Conservation (phyloP, 1,140 invertebrate genomes). For the Vollenhovia emeryi region DNA sequence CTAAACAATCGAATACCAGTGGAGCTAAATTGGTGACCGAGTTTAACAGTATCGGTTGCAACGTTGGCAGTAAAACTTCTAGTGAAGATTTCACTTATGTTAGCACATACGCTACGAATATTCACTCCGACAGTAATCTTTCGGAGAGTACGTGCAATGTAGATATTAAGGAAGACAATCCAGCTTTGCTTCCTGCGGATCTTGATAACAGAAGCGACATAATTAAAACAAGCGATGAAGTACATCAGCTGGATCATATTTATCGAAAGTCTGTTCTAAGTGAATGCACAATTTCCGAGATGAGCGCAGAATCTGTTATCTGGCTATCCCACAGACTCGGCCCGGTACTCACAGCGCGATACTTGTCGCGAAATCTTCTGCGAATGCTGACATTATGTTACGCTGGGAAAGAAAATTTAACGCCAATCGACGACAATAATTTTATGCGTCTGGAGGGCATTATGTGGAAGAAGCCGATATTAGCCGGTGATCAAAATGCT, state of each 20-base stretch:
- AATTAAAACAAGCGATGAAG: background rate
- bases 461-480: constrained; percentile 86
- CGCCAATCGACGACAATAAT: constrained; percentile 75
- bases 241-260: constrained; percentile 51
- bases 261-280: constrained; percentile 72
- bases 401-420: constrained; percentile 93
- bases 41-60: constrained; percentile 87
- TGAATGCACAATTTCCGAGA: constrained; percentile 92
- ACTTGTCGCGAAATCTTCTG: constrained; percentile 95
- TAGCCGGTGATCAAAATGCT: constrained; percentile 93
- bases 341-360: constrained; percentile 95
- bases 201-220: constrained; percentile 38
- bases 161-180: constrained; percentile 58
- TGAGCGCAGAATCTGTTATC: constrained; percentile 95
- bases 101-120: constrained; percentile 20
- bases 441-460: constrained; percentile 43
- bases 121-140: constrained; percentile 40
- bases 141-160: constrained; percentile 35
- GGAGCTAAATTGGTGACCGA: constrained; percentile 83
- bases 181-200: constrained; percentile 8
- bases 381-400: constrained; percentile 98
- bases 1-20: constrained; percentile 81
- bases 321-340: constrained; percentile 98
- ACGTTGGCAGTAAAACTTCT: constrained; percentile 87
- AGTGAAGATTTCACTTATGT: constrained; percentile 76